phyloP scores from a whole-genome alignment of 1,140 invertebrate species.

The Lordiphosa clarofinis region DNA sequence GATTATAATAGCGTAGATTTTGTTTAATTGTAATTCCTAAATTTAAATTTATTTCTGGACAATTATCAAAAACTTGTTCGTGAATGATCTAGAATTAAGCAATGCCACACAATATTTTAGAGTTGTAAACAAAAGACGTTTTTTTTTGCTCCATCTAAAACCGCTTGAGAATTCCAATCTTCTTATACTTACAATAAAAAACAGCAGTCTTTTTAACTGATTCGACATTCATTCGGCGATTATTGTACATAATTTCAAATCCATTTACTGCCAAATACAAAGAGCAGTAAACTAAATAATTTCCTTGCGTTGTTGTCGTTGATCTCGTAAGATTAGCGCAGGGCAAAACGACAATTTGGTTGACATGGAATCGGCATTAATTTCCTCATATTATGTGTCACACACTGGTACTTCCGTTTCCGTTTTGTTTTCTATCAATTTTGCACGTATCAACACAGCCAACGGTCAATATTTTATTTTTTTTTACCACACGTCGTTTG shows the following conservation, averaged over 20 bases:
- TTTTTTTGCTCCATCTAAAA: too few species aligned
- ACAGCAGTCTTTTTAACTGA: constrained; percentile 79
- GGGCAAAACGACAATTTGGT: constrained; percentile 16
- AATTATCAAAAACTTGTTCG: too few species aligned
- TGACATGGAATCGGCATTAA: constrained; percentile 29
- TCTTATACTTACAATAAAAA: constrained; percentile 77
- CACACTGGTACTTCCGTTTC: constrained; percentile 43
- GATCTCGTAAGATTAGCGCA: constrained; percentile 9
- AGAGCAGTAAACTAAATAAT: constrained; percentile 65
- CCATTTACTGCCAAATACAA: constrained; percentile 69
- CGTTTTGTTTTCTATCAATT: constrained; percentile 1
- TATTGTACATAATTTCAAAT: constrained; percentile 79
- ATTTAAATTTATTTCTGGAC: too few species aligned
- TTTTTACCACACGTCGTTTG: too few species aligned
- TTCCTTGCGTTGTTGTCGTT: constrained; percentile 18
- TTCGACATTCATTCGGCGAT: constrained; percentile 80
- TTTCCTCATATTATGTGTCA: background rate
- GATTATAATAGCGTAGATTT: too few species aligned
- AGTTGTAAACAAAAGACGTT: too few species aligned
- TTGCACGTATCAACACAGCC: constrained; percentile 9
- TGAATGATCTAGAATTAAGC: too few species aligned
- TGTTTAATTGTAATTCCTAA: too few species aligned
- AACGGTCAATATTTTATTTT: background rate
- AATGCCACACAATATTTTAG: too few species aligned
- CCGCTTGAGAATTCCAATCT: background rate